Evolutionary conservation across 2,113 vertebrate genomes (phyloP).

Genomic region (Salvelinus namaycush): DNA sequence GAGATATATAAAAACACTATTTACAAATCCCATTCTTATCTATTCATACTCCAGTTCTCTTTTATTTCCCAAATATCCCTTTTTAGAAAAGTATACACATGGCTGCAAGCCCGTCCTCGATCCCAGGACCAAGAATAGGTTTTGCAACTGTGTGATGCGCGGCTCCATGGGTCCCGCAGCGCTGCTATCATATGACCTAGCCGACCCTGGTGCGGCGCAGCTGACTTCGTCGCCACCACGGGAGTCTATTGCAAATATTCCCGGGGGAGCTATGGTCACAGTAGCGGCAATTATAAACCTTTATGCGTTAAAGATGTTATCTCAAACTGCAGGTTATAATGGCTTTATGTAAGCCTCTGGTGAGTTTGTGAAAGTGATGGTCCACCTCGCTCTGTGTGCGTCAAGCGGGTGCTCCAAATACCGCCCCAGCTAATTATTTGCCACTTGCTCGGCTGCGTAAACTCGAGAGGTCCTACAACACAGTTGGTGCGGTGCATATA

Average conservation of each 20-base stretch:
- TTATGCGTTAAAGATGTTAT: conserved; percentile 57
- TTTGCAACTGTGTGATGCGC: conserved; percentile 60
- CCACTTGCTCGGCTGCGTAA: neutral
- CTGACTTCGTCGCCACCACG: conserved; percentile 60
- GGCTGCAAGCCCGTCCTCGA: neutral
- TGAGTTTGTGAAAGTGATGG: conserved; percentile 6
- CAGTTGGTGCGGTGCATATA: no score
- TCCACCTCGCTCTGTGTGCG: neutral
- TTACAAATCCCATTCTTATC: conserved; percentile 11
- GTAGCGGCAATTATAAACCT: conserved; percentile 74
- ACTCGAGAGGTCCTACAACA: no score
- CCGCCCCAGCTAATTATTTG: neutral
- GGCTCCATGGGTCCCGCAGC: conserved; percentile 33
- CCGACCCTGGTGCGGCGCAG: conserved; percentile 56
- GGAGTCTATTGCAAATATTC: conserved; percentile 68
- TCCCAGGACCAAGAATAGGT: conserved; percentile 37
- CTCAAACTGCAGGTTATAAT: neutral
- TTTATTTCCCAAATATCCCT: conserved; percentile 3
- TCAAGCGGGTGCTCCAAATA: neutral
- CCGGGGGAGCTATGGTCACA: conserved; percentile 65
- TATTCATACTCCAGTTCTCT: neutral
- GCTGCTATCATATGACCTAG: conserved; percentile 55
- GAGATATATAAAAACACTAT: conserved; percentile 54
- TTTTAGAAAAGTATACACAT: conserved; percentile 22
- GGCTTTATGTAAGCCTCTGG: conserved; percentile 61